Base-by-base conservation (phyloP, 1,140 invertebrate genomes). In the Lordiphosa stackelbergi region DNA sequence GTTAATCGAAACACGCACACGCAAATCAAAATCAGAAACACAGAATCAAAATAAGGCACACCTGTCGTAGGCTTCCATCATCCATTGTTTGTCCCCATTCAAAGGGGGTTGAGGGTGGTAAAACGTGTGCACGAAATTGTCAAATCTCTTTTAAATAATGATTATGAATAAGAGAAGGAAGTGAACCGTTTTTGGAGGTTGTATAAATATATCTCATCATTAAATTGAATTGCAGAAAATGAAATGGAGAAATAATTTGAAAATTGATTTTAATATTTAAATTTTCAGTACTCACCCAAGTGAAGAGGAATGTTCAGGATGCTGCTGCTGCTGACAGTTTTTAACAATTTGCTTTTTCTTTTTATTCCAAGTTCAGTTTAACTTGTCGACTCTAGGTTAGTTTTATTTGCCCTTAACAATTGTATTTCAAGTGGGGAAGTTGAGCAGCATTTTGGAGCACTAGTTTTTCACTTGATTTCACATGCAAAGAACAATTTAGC, bases 391-490 rank as follows among this genome's bases (percentile, higher is more conserved):
- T 56, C 48, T 56, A 42, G 36, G 40, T 54, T 59, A 46, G 48
- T 48, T 57, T 35, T 57, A 22, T 43, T 24, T 47, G 6, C 35
- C 28, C 28, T 35, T 34, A 54, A 43, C 37, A 52, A 31, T 31
- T 31, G 28, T 31, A 31, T 5, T 31, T 31, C 28, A 31, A 31
- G 28, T 31, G 28, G 28, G 28, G 28, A 31, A 31, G 28, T 31
- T 31, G 28, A 31, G 28, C 28, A 58, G 51, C 51, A 47, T 41
- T 64, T 37, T 5, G 34, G 28, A 43, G 52, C 37, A 47, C 66
- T 69, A 69, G 66, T 69, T 69, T 66, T 66, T 60, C 56, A 53
- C 66, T 66, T 66, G 66, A 61, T 69, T 69, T 55, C 60, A 69
- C 66, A 60, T 61, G 66, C 62, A 69, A 60, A 69, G 55, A 28